Evolutionary conservation across 2,797 vertebrate species (phyloP), one percentile per base, ranked within the genome.

Genomic region (Sebastiscus tertius): DNA sequence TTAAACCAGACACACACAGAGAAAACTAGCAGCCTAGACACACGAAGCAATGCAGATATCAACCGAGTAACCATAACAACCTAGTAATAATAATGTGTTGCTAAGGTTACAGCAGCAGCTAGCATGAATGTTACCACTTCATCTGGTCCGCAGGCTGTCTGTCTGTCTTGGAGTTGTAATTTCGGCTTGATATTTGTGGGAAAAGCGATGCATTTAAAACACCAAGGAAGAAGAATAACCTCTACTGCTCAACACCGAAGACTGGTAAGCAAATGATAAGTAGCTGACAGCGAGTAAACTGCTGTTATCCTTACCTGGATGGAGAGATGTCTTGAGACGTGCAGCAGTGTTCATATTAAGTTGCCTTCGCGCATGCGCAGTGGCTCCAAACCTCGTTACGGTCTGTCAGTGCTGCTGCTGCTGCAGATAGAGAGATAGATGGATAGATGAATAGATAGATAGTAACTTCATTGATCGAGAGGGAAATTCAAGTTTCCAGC

Each of bases 301-400:
- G 39, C 7, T 6, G 4, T 11, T 68, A 5, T 55, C 33, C 89
- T 75, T 86, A 94, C 93, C 93, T 94, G 90, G 42, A 59, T 8
- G 52, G 16, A 42, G 81, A 87, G 84, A 88, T 67, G 92, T 91
- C 92, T 93, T 87, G 62, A 94, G 91, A 93, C 89, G 78, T 54
- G 79, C 73, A 54, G 87, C 87, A 8, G 81, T 58, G 4, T 60
- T 91, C 85, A 76, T 76, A 60, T 82, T 72, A 63, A 81, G 73
- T 80, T 61, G 77, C 16, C 66, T 81, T 81, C 54, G 86, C 0
- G 88, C 95, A 94, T 95, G 95, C 94, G 95, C 93, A 91, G 52
- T 89, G 22, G 1, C 3, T 54, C 18, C 46, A 1, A 1, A 8
- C 36, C 36, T 58, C 27, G 27, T 65, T 56, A 77, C 39, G 7